phyloP scores from a whole-genome alignment of 2,797 vertebrate genomes.

The Tympanoctomys barrerae region DNA sequence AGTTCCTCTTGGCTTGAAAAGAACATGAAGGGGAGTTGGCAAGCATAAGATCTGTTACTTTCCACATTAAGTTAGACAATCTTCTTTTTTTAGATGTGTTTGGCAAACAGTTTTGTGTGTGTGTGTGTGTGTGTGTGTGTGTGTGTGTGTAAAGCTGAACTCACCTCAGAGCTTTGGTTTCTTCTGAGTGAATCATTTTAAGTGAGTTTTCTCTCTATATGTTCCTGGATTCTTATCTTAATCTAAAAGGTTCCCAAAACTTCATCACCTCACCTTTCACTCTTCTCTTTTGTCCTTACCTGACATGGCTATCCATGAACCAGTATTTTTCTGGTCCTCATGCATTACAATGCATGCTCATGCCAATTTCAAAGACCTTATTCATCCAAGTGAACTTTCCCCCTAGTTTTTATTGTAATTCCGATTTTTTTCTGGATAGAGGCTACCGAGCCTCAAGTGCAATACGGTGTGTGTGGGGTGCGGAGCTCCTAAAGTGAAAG shows the following conservation, averaged over 20 bases:
- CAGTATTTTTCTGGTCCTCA: background rate
- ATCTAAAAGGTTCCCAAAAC: conserved; percentile 43
- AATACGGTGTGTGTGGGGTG: background rate
- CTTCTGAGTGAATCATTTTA: conserved; percentile 37
- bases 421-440: background rate
- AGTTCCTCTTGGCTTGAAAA: conserved; percentile 32
- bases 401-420: background rate
- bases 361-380: background rate
- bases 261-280: background rate
- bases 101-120: background rate
- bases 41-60: background rate
- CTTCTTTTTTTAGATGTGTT: conserved; percentile 16
- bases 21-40: background rate
- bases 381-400: background rate
- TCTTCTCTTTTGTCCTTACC: background rate
- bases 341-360: background rate
- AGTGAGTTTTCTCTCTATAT: background rate
- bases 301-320: background rate
- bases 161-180: background rate
- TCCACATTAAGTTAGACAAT: background rate
- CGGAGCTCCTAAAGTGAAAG: background rate
- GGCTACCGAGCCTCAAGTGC: background rate
- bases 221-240: background rate
- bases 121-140: background rate
- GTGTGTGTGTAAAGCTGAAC: background rate